Evolutionary conservation across 1,140 invertebrate genomes (phyloP).

Genomic region (Ericerus pela): DNA sequence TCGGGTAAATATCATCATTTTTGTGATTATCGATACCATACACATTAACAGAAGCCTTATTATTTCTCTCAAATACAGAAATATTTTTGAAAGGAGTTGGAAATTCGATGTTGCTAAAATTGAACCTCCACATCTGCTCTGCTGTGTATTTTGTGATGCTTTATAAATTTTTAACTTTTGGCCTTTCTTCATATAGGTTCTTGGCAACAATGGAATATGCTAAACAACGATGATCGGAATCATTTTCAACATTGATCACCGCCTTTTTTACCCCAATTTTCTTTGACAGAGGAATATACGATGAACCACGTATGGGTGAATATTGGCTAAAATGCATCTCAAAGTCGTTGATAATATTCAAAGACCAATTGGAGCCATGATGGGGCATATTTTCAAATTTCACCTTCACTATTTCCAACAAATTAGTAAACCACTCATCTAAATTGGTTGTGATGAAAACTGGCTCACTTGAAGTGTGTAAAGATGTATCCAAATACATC

Average conservation of each 20-base stretch:
- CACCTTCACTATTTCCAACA: no score
- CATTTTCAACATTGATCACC: constrained; percentile 1
- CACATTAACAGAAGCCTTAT: background rate
- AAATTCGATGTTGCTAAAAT: background rate
- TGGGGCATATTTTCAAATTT: no score
- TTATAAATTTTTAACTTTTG: background rate
- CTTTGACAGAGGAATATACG: background rate
- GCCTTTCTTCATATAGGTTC: background rate
- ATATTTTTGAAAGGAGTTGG: background rate
- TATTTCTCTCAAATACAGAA: background rate
- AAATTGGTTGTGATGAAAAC: no score
- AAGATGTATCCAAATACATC: no score
- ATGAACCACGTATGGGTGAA: background rate
- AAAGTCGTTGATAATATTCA: background rate
- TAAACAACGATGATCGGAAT: background rate
- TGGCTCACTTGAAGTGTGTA: no score
- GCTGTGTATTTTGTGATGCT: background rate
- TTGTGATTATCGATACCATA: background rate
- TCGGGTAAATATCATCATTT: background rate
- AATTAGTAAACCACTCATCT: no score
- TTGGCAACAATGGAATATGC: background rate
- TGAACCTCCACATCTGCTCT: background rate
- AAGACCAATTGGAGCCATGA: background rate
- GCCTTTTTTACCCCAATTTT: background rate
- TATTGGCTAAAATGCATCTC: background rate